These are phyloP conservation scores for Leptinotarsa rubiginosa DNA, from an alignment of 2,888 invertebrate genomes.

Conservation along the genomic window DNA sequence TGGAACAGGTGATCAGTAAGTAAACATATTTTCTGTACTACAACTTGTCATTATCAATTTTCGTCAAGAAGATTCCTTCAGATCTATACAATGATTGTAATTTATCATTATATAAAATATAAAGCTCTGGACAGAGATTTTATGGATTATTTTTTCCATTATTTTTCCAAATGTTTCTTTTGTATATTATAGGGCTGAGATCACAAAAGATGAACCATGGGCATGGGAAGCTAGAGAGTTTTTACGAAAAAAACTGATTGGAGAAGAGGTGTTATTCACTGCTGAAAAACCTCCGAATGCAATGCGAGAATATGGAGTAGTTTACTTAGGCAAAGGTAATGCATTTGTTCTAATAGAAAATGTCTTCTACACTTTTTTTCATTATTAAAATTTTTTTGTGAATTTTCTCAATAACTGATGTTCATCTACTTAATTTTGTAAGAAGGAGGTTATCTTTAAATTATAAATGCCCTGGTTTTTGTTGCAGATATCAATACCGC, in stretches of 20 bases:
- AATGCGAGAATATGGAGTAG: slow-evolving; percentile 87
- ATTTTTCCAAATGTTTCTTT: slow-evolving; percentile 27
- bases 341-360: slow-evolving; percentile 6
- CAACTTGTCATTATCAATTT: background rate
- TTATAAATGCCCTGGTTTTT: slow-evolving; percentile 6
- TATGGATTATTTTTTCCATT: too few relatives aligned
- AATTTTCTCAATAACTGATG: too few relatives aligned
- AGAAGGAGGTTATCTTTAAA: too few relatives aligned
- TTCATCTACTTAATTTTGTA: too few relatives aligned
- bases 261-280: slow-evolving; percentile 88
- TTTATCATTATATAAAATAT: too few relatives aligned
- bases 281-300: slow-evolving; percentile 86
- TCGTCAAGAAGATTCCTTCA: too few relatives aligned
- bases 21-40: slow-evolving; percentile 15
- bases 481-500: slow-evolving; percentile 72
- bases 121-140: too few relatives aligned
- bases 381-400: background rate
- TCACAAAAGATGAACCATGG: slow-evolving; percentile 89
- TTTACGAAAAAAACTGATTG: slow-evolving; percentile 90
- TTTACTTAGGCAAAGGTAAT: slow-evolving; percentile 86
- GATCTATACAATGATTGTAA: too few relatives aligned
- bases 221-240: slow-evolving; percentile 99
- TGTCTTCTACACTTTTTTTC: background rate
- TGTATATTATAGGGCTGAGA: slow-evolving; percentile 69
- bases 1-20: slow-evolving; percentile 72